Evolutionary conservation across 1,140 invertebrate species (phyloP).

Genomic region (Habropoda laboriosa): DNA sequence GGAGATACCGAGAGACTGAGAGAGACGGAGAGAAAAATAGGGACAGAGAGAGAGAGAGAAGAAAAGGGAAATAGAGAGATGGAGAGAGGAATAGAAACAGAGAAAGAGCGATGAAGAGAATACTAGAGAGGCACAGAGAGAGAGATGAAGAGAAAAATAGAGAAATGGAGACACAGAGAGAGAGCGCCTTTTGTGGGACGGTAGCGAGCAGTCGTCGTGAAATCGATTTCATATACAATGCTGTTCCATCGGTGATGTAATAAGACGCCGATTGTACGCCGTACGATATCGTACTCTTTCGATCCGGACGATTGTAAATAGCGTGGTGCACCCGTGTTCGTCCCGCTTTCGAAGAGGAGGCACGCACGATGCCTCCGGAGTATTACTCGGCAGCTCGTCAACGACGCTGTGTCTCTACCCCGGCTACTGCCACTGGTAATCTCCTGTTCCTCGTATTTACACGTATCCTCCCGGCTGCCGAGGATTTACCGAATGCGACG

Average conservation of each 20-base stretch:
- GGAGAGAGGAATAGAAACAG: neutral
- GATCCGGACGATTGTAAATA: slow-evolving; percentile 46
- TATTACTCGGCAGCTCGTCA: slow-evolving; percentile 52
- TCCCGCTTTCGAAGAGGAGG: neutral
- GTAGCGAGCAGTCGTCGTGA: slow-evolving; percentile 38
- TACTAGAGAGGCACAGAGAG: neutral
- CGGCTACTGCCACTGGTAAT: slow-evolving; percentile 40
- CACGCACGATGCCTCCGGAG: slow-evolving; percentile 20
- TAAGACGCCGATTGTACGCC: slow-evolving; percentile 34
- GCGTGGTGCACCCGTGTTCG: neutral
- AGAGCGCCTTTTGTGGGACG: neutral
- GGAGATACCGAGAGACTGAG: neutral
- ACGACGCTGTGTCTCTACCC: slow-evolving; percentile 35
- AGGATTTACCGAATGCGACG: slow-evolving; percentile 44
- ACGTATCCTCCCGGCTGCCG: slow-evolving; percentile 40
- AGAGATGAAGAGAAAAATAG: neutral
- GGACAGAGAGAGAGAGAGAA: neutral
- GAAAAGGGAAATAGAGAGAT: neutral
- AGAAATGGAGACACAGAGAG: neutral
- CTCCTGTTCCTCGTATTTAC: slow-evolving; percentile 55
- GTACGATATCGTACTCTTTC: slow-evolving; percentile 32
- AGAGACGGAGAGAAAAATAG: neutral
- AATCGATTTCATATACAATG: slow-evolving; percentile 58
- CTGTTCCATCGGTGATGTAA: slow-evolving; percentile 32
- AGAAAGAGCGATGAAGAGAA: neutral